phyloP scores from a whole-genome alignment of 2,888 invertebrate genomes.

The Tyria jacobaeae region DNA sequence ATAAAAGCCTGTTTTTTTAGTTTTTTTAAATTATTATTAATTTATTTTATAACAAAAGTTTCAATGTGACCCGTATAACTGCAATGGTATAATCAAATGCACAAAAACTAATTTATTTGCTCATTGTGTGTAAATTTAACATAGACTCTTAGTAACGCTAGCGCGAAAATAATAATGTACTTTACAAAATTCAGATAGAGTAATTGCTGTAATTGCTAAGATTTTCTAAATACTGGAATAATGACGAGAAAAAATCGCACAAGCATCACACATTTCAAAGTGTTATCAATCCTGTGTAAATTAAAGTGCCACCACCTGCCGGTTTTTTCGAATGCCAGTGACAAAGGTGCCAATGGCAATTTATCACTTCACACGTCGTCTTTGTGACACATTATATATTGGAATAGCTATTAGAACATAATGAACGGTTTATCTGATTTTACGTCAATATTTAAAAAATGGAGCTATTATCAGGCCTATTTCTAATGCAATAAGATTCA shows the following conservation, averaged over 20 bases:
- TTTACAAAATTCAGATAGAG: too few relatives aligned
- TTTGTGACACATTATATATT: constrained; percentile 80
- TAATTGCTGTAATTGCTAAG: neutral
- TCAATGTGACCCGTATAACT: too few relatives aligned
- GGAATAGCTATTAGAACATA: constrained; percentile 77
- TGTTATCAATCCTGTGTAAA: constrained; percentile 54
- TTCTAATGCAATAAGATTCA: constrained; percentile 1
- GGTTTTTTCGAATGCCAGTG: constrained; percentile 57
- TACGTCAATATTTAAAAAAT: constrained; percentile 77
- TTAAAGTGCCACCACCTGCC: constrained; percentile 69
- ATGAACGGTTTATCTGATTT: constrained; percentile 77
- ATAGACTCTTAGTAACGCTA: too few relatives aligned
- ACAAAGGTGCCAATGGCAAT: constrained; percentile 72
- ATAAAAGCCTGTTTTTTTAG: too few relatives aligned
- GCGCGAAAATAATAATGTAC: too few relatives aligned
- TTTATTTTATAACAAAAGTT: too few relatives aligned
- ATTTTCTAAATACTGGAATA: constrained; percentile 37
- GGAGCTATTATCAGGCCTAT: neutral
- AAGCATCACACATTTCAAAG: constrained; percentile 40
- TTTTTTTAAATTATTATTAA: too few relatives aligned
- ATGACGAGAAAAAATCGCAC: constrained; percentile 52
- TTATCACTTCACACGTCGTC: constrained; percentile 75
- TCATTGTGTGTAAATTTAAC: too few relatives aligned
- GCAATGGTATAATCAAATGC: too few relatives aligned
- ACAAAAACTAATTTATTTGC: too few relatives aligned